phyloP scores from a whole-genome alignment of 2,113 vertebrate species.

The Panthera tigris region DNA sequence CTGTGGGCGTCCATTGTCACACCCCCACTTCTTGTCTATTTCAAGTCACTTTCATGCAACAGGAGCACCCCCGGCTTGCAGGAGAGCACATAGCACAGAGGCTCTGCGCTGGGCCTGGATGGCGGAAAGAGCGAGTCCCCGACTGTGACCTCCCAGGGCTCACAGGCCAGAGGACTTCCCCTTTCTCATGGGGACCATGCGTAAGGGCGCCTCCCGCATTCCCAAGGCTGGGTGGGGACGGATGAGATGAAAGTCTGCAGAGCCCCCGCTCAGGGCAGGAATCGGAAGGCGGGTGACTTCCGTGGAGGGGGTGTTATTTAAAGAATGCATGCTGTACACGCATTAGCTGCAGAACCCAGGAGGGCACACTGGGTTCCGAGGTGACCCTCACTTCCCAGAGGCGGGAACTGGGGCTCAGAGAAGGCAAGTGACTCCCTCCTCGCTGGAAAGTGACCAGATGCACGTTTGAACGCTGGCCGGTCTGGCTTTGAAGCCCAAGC shows the following conservation, averaged over 20 bases:
- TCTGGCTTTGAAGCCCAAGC: not conserved
- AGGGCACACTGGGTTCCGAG: accelerated
- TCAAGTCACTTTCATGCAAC: accelerated
- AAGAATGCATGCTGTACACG: accelerated
- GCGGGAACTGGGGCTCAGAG: not conserved
- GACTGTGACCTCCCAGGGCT: not conserved
- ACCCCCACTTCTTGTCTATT: accelerated
- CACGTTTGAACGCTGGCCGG: not conserved
- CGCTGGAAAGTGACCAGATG: not conserved
- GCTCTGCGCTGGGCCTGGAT: too few species aligned
- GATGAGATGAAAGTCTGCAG: too few species aligned
- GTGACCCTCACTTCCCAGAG: not conserved
- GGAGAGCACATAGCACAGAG: accelerated
- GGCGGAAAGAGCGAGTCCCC: accelerated
- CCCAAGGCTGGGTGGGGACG: accelerated
- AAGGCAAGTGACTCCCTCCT: too few species aligned
- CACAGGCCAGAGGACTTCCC: not conserved
- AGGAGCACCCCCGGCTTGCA: accelerated
- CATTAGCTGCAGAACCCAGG: too few species aligned
- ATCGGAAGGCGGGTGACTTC: accelerated
- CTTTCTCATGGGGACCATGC: accelerated
- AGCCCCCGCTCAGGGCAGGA: accelerated
- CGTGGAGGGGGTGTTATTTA: accelerated
- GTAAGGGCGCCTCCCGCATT: too few species aligned
- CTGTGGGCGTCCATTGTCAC: accelerated